Base-by-base conservation (phyloP, 2,797 vertebrate species). In the Rhinophrynus dorsalis region DNA sequence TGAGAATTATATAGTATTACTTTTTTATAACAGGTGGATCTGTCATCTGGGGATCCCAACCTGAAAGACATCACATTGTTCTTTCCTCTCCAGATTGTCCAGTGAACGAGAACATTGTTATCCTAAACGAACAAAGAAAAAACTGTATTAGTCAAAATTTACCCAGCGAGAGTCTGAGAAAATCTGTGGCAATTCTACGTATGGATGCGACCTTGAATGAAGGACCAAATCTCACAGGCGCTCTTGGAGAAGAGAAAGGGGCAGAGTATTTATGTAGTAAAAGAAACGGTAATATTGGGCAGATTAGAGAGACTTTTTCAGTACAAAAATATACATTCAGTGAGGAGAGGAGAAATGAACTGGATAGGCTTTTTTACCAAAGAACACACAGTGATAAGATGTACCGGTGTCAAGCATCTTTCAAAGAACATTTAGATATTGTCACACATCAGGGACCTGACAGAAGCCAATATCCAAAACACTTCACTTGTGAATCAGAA, bases 321-420 rank as follows among this genome's bases (percentile, higher is more conserved):
- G n/a, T n/a, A n/a, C n/a, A n/a, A n/a, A n/a, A n/a, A n/a, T n/a
- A n/a, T n/a, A n/a, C n/a, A n/a, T n/a, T n/a, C n/a, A n/a, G n/a
- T n/a, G n/a, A n/a, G n/a, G 29, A 38, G 12, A n/a, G 51, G 37
- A 18, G 13, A 27, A 55, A 12, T 17, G 10, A 45, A 6, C 3
- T 15, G 1, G 51, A 56, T 4, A 18, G 33, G 12, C 3, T 48
- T n/a, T n/a, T 21, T 4, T 64, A 75, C 21, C 56, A 70, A 47
- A 75, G 58, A 37, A 62, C 61, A 18, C 73, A 77, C 23, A 61
- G 29, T 3, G 57, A 58, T 3, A 44, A 70, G 9, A 73, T 21
- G 1, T 75, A 42, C 27, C 30, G 52, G 13, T 79, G 74, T 33
- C 37, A 52, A 1, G 18, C 66, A 5, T 79, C 74, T 48, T 78